phyloP scores from a whole-genome alignment of 1,140 invertebrate genomes.

The Coenobita brevimanus region DNA sequence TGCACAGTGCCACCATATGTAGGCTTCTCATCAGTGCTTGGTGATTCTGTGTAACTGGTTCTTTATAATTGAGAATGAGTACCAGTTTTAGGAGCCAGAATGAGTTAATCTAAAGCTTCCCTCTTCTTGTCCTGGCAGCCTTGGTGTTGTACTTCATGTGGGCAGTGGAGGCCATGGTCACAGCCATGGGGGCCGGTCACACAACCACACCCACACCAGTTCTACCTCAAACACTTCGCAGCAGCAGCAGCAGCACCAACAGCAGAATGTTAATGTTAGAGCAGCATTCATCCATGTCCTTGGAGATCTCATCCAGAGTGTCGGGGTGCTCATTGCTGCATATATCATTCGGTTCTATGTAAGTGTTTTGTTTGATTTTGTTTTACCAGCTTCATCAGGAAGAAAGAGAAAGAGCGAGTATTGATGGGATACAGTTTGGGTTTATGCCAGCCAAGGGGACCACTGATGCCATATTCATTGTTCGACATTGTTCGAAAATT shows the following conservation, averaged over 20 bases:
- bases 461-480: too few species aligned
- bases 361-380: too few species aligned
- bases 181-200: slow-evolving; percentile 70
- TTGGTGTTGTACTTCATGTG: slow-evolving; percentile 41
- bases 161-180: slow-evolving; percentile 62
- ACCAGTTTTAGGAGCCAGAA: too few species aligned
- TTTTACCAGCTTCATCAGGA: too few species aligned
- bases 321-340: slow-evolving; percentile 79
- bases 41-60: too few species aligned
- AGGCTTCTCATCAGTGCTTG: too few species aligned
- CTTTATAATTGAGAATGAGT: too few species aligned
- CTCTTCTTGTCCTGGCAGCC: slow-evolving; percentile 16
- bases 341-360: slow-evolving; percentile 77
- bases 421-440: too few species aligned
- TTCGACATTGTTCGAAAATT: too few species aligned
- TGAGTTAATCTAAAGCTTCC: not conserved
- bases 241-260: slow-evolving; percentile 67
- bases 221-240: slow-evolving; percentile 67
- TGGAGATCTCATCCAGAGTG: slow-evolving; percentile 78
- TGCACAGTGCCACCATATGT: too few species aligned
- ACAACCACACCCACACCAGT: not conserved
- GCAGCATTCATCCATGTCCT: slow-evolving; percentile 80
- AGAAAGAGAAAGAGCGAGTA: too few species aligned
- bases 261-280: slow-evolving; percentile 76
- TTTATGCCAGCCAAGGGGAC: too few species aligned